These are phyloP conservation scores for Onychomys torridus DNA, from an alignment of 2,797 vertebrate genomes.

Conservation along the genomic window DNA sequence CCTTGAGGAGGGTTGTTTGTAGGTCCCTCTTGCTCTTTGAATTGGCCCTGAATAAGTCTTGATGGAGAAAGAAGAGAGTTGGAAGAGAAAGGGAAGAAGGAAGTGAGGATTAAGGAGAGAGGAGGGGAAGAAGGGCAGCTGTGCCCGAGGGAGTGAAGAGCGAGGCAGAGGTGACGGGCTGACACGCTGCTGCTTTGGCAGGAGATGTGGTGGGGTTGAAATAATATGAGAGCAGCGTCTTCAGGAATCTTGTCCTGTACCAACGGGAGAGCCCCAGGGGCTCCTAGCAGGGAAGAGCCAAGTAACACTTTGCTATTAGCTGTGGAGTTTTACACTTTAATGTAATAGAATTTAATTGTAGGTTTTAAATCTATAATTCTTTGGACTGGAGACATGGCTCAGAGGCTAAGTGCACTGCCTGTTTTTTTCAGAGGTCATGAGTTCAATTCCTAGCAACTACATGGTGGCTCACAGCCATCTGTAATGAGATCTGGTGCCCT, in stretches of 20 bases:
- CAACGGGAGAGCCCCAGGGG: not conserved
- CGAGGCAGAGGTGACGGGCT: not conserved
- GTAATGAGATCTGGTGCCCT: too few relatives aligned
- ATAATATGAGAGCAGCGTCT: not conserved
- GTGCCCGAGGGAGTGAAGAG: not conserved
- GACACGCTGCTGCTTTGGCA: not conserved
- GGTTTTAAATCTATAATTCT: not conserved
- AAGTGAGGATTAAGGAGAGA: not conserved
- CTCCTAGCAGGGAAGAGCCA: not conserved
- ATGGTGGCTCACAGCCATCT: too few relatives aligned
- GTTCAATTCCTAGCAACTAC: too few relatives aligned
- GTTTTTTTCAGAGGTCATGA: too few relatives aligned
- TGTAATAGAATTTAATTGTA: constrained; percentile 19
- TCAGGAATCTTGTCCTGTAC: not conserved
- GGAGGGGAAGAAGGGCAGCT: not conserved
- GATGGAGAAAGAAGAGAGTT: not conserved
- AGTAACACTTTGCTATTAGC: not conserved
- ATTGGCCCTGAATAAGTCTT: not conserved
- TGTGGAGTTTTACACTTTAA: not conserved
- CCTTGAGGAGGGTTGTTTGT: too few relatives aligned
- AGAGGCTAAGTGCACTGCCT: too few relatives aligned
- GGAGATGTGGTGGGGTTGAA: constrained; percentile 26
- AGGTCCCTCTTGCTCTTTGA: not conserved
- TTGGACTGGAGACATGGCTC: too few relatives aligned
- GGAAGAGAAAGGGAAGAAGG: not conserved